Percentiles rank a stretch among this genome's conserved stretches.
These are phyloP conservation scores for Danaus melanippus DNA, from an alignment of 1,140 invertebrate genomes.

Conservation along the genomic window DNA sequence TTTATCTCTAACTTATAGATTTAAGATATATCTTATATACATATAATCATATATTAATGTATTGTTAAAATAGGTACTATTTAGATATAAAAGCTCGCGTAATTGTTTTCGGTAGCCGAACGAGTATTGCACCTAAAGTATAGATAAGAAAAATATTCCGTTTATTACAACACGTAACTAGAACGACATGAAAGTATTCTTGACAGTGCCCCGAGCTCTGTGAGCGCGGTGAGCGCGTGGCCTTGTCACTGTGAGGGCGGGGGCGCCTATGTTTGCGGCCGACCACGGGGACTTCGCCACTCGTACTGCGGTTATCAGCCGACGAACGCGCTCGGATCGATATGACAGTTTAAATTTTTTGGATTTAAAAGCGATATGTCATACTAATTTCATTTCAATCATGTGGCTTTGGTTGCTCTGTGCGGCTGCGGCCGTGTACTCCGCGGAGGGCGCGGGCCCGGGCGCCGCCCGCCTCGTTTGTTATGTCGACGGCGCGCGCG, in stretches of 20 bases:
- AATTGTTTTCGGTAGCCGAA: no score
- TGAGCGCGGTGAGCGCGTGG: constrained; percentile 43
- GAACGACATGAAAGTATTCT: constrained; percentile 39
- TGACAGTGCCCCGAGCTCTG: constrained; percentile 34
- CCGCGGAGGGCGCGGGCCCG: constrained; percentile 43
- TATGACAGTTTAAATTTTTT: constrained; percentile 16
- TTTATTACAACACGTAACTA: constrained; percentile 26
- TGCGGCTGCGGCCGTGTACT: constrained; percentile 36
- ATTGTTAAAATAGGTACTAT: no score
- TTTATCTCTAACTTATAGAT: no score
- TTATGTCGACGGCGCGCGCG: constrained; percentile 53
- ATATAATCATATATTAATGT: no score
- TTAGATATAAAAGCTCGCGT: no score
- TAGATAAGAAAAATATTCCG: constrained; percentile 18
- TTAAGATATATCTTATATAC: no score
- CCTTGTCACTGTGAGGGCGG: constrained; percentile 55
- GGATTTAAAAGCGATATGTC: constrained; percentile 40
- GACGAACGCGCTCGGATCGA: constrained; percentile 49
- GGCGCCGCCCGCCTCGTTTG: constrained; percentile 67
- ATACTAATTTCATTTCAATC: constrained; percentile 40
- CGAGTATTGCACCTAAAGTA: neutral
- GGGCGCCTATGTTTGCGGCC: constrained; percentile 52
- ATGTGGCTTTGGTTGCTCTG: constrained; percentile 56
- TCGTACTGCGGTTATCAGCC: constrained; percentile 49
- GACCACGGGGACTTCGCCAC: constrained; percentile 36